phyloP scores from a whole-genome alignment of 1,140 invertebrate genomes.

The Zophobas atratus region DNA sequence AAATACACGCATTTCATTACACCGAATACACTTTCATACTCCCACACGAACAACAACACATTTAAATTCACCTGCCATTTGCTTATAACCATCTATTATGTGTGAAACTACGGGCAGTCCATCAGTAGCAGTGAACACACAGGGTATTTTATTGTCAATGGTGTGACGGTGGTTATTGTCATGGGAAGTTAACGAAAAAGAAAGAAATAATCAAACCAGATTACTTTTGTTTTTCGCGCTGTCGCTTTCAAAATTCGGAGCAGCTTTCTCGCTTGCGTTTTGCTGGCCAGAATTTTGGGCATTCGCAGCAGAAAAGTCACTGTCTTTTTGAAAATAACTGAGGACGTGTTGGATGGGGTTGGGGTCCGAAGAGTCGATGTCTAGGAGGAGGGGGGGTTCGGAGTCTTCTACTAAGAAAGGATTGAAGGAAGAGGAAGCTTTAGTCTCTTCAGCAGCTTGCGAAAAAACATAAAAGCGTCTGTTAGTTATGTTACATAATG shows the following conservation, averaged over 20 bases:
- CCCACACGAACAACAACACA: constrained; percentile 22
- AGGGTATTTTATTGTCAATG: constrained; percentile 49
- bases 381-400: constrained; percentile 65
- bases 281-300: constrained; percentile 1
- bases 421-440: constrained; percentile 68
- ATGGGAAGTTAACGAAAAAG: constrained; percentile 10
- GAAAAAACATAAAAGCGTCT: constrained; percentile 66
- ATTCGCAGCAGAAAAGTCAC: constrained; percentile 15
- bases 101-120: constrained; percentile 61
- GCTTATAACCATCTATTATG: constrained; percentile 51
- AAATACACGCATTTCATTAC: constrained; percentile 5
- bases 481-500: constrained; percentile 38
- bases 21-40: constrained; percentile 1
- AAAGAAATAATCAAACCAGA: constrained; percentile 46
- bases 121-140: constrained; percentile 66
- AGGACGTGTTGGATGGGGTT: constrained; percentile 63
- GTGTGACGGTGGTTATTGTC: constrained; percentile 49
- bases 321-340: constrained; percentile 63
- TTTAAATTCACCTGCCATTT: constrained; percentile 55
- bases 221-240: background rate
- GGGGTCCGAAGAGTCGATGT: constrained; percentile 56
- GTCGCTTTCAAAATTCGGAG: background rate
- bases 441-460: constrained; percentile 75
- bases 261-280: background rate
- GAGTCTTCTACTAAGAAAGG: constrained; percentile 72